phyloP scores from a whole-genome alignment of 2,797 vertebrate genomes.

The Antrozous pallidus region DNA sequence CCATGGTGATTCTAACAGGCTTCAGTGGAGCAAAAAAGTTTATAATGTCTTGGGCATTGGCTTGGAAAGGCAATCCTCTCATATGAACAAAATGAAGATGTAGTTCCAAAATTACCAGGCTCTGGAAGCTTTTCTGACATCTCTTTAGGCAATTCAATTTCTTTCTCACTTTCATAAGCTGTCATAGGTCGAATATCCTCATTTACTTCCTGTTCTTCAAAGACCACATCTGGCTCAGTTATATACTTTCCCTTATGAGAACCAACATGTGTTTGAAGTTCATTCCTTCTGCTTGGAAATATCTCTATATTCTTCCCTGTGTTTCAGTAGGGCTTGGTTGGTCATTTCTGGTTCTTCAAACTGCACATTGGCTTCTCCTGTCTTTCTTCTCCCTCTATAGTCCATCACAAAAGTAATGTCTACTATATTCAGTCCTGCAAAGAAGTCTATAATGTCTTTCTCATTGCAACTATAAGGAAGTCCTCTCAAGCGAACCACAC shows the following conservation, averaged over 20 bases:
- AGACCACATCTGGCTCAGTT: conserved; percentile 66
- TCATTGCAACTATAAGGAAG: conserved; percentile 89
- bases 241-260: conserved; percentile 70
- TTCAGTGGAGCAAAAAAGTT: conserved; percentile 90
- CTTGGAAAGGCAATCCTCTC: conserved; percentile 89
- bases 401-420: conserved; percentile 87
- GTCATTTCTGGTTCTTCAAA: conserved; percentile 89
- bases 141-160: conserved; percentile 67
- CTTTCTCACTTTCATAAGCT: conserved; percentile 62
- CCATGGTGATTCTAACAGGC: conserved; percentile 87
- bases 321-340: conserved; percentile 86
- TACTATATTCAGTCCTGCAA: conserved; percentile 89
- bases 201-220: conserved; percentile 68
- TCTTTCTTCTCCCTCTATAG: conserved; percentile 83
- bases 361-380: conserved; percentile 91
- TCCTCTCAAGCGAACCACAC: conserved; percentile 89
- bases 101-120: conserved; percentile 53
- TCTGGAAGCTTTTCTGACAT: conserved; percentile 67
- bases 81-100: conserved; percentile 85
- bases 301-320: conserved; percentile 92
- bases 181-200: conserved; percentile 32
- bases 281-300: conserved; percentile 87
- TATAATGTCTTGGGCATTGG: conserved; percentile 87
- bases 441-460: conserved; percentile 88
- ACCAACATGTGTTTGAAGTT: conserved; percentile 81